A percentile compares a stretch with the other conserved stretches of the same genome.
phyloP scores from a whole-genome alignment of 2,797 vertebrate species.

The Enteromius fasciolatus region DNA sequence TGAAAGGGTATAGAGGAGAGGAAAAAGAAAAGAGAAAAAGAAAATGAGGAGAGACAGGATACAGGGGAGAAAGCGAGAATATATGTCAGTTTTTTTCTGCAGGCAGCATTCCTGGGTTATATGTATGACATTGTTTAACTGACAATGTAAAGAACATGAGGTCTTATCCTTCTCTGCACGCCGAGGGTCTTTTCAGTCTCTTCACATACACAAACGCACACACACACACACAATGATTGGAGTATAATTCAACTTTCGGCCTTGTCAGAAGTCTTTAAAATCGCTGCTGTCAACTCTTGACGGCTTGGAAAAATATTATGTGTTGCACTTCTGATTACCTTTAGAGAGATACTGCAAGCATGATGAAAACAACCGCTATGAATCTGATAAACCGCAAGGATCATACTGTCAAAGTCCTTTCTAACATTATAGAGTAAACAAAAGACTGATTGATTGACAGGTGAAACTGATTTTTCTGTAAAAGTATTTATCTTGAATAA shows the following conservation, averaged over 20 bases:
- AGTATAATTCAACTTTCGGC: slow-evolving; percentile 8
- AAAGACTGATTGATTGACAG: neutral
- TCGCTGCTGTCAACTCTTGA: slow-evolving; percentile 10
- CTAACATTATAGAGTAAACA: neutral
- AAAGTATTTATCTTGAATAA: neutral
- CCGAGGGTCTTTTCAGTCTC: neutral
- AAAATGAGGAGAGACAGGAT: slow-evolving; percentile 10
- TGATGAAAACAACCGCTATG: neutral
- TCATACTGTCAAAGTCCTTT: neutral
- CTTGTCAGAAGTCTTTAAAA: slow-evolving; percentile 11
- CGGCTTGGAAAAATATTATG: neutral
- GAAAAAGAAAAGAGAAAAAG: neutral
- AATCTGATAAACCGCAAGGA: neutral
- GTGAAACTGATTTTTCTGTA: neutral
- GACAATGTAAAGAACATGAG: neutral
- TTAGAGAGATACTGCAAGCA: neutral
- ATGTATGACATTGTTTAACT: neutral
- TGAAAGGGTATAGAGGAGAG: neutral
- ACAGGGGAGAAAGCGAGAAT: neutral
- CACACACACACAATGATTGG: neutral
- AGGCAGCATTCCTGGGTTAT: neutral
- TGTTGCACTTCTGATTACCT: neutral
- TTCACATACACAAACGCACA: neutral
- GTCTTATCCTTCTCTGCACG: neutral
- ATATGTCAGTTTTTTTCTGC: neutral